Evolutionary conservation across 1,140 invertebrate genomes (phyloP).

Genomic region (Drosophila funebris): DNA sequence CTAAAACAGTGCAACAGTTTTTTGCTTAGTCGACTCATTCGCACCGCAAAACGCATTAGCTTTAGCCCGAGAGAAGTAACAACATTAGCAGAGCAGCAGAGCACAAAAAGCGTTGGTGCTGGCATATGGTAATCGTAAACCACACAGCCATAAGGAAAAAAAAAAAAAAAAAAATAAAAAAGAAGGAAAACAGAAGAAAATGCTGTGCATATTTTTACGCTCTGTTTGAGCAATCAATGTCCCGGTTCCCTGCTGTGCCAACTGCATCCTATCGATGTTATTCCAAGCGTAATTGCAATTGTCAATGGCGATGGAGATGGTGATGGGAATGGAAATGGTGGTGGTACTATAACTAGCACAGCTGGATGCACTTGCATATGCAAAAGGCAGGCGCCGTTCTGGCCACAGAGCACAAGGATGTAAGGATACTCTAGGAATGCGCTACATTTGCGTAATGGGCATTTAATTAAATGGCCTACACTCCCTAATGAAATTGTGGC

Average conservation of each 20-base stretch:
- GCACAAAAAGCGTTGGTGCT: neutral
- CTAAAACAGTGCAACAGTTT: slow-evolving; percentile 9
- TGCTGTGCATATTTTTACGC: slow-evolving; percentile 2
- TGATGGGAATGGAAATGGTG: neutral
- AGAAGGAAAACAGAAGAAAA: slow-evolving; percentile 10
- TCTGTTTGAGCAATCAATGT: slow-evolving; percentile 21
- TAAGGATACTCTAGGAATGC: slow-evolving; percentile 12
- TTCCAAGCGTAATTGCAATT: slow-evolving; percentile 37
- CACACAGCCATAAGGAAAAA: slow-evolving; percentile 11
- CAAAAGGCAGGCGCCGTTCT: slow-evolving; percentile 6
- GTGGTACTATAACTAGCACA: slow-evolving; percentile 15
- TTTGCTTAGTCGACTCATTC: neutral
- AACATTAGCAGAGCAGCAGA: slow-evolving; percentile 5
- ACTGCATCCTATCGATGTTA: slow-evolving; percentile 22
- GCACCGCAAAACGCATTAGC: slow-evolving; percentile 24
- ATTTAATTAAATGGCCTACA: slow-evolving; percentile 36
- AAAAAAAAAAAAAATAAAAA: neutral
- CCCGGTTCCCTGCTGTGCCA: neutral
- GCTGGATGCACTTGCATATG: slow-evolving; percentile 29
- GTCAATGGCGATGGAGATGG: neutral
- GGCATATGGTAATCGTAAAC: neutral
- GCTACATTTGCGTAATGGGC: slow-evolving; percentile 28
- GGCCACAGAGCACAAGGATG: neutral
- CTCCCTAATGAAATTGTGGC: neutral
- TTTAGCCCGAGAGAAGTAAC: neutral